Evolutionary conservation across 2,113 vertebrate genomes (phyloP).

Genomic region (Colius striatus): DNA sequence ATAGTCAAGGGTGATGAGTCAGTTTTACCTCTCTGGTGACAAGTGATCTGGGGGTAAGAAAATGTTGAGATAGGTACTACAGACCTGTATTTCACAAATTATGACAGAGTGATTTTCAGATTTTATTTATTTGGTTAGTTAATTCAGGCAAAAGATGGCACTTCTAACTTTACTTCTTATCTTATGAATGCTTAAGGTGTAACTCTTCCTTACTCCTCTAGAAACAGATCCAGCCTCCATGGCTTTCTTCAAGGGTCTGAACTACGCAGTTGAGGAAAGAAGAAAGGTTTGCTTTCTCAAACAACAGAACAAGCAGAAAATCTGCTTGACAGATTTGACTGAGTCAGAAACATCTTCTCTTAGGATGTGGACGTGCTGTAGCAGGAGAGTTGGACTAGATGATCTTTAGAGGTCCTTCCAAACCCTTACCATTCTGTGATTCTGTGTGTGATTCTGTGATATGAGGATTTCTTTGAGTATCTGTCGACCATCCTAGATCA

Average conservation of each 20-base stretch:
- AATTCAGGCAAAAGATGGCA: neutral
- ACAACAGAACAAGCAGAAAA: neutral
- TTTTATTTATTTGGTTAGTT: neutral
- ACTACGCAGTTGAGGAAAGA: neutral
- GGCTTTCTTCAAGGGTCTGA: neutral
- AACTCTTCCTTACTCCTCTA: neutral
- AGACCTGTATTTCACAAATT: neutral
- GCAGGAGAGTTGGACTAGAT: no score
- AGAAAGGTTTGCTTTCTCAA: neutral
- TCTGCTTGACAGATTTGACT: neutral
- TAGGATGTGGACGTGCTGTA: no score
- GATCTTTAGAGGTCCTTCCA: no score
- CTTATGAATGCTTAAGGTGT: neutral
- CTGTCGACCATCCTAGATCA: neutral
- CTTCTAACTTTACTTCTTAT: neutral
- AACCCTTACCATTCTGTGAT: no score
- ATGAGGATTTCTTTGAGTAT: neutral
- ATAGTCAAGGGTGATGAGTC: neutral
- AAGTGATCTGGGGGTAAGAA: fast-evolving
- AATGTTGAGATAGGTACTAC: neutral
- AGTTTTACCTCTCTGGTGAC: neutral
- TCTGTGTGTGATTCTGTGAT: no score
- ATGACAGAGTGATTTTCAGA: neutral
- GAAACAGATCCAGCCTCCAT: neutral
- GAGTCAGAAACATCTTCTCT: neutral